A percentile compares a stretch with the other conserved stretches of the same genome.
Evolutionary conservation across 92 coral and sea anemone species (phyloP).

Genomic region (Porites evermanni): DNA sequence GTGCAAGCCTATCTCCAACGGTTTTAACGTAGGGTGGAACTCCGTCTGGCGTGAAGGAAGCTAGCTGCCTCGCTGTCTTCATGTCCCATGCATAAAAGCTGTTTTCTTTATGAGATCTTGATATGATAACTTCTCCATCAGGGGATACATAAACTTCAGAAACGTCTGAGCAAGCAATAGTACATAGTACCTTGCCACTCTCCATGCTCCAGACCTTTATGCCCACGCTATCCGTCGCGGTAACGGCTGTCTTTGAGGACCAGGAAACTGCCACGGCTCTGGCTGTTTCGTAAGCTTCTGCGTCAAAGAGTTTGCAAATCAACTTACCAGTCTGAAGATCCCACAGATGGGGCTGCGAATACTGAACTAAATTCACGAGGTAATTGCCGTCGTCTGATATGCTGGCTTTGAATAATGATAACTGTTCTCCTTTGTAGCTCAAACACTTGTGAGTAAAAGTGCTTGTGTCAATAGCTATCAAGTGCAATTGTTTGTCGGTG

Average conservation of each 20-base stretch:
- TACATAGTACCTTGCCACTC: conserved; percentile 55
- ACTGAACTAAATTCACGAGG: conserved; percentile 48
- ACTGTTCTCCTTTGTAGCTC: conserved; percentile 44
- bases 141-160: conserved; percentile 54
- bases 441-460: conserved; percentile 68
- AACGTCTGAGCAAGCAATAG: conserved; percentile 30
- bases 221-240: conserved; percentile 29
- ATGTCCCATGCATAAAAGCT: conserved; percentile 68
- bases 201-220: conserved; percentile 60
- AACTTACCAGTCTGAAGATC: conserved; percentile 52
- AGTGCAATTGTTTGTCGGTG: conserved; percentile 63
- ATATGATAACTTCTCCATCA: conserved; percentile 68
- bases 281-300: conserved; percentile 40
- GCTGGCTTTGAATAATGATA: conserved; percentile 68
- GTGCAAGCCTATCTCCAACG: conserved; percentile 71
- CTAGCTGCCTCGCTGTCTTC: conserved; percentile 53
- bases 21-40: conserved; percentile 52
- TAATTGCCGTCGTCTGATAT: conserved; percentile 88
- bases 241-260: conserved; percentile 49
- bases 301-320: conserved; percentile 42
- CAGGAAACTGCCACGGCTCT: conserved; percentile 41
- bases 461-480: conserved; percentile 66
- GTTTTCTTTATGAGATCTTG: conserved; percentile 52
- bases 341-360: conserved; percentile 62
- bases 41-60: conserved; percentile 77